Evolutionary conservation across 1,140 invertebrate genomes (phyloP).

Genomic region (Diploscapter pachys): DNA sequence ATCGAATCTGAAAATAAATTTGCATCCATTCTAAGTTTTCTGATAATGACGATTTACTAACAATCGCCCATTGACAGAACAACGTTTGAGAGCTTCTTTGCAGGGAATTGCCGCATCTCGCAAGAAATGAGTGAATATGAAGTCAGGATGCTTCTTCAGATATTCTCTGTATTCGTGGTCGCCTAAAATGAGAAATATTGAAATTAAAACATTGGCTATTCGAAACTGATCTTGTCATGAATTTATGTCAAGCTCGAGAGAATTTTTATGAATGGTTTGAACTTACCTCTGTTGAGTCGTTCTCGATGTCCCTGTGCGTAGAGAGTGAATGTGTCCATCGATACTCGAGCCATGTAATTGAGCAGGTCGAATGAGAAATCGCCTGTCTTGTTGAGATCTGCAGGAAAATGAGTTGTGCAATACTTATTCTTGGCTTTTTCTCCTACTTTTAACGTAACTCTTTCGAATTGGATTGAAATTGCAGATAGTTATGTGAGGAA

Average conservation of each 20-base stretch:
- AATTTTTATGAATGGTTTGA: too few relatives aligned
- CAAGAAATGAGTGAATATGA: neutral
- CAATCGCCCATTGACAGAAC: constrained; percentile 14
- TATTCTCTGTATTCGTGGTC: neutral
- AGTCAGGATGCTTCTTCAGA: constrained; percentile 7
- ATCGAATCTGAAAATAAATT: constrained; percentile 6
- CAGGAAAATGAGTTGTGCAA: neutral
- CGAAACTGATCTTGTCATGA: too few relatives aligned
- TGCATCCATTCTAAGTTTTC: too few relatives aligned
- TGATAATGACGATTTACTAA: neutral
- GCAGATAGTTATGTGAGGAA: constrained; percentile 20
- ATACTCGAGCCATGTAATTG: constrained; percentile 7
- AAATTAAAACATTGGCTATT: too few relatives aligned
- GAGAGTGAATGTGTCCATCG: constrained; percentile 4
- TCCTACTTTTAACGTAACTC: constrained; percentile 13
- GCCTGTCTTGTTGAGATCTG: constrained; percentile 21
- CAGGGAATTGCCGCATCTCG: constrained; percentile 11
- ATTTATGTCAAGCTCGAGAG: too few relatives aligned
- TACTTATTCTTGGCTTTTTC: too few relatives aligned
- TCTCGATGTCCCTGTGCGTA: neutral
- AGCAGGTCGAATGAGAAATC: constrained; percentile 7
- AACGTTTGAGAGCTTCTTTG: constrained; percentile 10
- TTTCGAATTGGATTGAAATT: constrained; percentile 26
- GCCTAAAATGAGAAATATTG: too few relatives aligned
- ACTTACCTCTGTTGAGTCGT: constrained; percentile 2